These are phyloP conservation scores for Acronicta alni DNA, from an alignment of 2,888 invertebrate genomes.

Conservation along the genomic window DNA sequence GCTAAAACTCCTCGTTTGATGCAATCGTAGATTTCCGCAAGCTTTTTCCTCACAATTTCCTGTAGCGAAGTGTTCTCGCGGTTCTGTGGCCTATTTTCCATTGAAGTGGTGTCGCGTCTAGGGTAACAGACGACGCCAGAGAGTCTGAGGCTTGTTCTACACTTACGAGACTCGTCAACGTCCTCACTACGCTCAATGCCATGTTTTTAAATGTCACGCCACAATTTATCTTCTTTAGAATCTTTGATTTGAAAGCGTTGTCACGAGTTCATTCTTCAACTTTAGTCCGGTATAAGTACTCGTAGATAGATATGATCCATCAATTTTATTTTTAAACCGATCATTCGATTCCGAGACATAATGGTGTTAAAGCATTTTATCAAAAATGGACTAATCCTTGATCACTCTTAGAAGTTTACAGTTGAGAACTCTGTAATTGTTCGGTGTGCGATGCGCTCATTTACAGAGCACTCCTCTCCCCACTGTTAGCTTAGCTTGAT, in stretches of 20 bases:
- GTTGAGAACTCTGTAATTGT: slow-evolving; percentile 55
- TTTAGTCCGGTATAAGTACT: not conserved
- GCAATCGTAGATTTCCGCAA: slow-evolving; percentile 52
- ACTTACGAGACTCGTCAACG: slow-evolving; percentile 44
- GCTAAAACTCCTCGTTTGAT: slow-evolving; percentile 39
- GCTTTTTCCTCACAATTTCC: slow-evolving; percentile 75
- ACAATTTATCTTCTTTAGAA: slow-evolving; percentile 14
- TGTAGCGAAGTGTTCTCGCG: slow-evolving; percentile 65
- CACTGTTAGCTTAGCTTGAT: slow-evolving; percentile 66
- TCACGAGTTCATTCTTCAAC: slow-evolving; percentile 6
- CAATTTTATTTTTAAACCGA: not conserved
- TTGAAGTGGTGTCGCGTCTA: slow-evolving; percentile 68
- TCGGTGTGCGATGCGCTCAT: slow-evolving; percentile 50
- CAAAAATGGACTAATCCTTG: not conserved
- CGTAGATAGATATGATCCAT: not conserved
- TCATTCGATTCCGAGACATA: slow-evolving; percentile 8
- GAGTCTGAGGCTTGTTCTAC: slow-evolving; percentile 65
- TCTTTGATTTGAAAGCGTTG: slow-evolving; percentile 16
- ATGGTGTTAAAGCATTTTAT: slow-evolving; percentile 6
- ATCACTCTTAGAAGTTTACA: slow-evolving; percentile 6
- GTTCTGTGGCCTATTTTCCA: slow-evolving; percentile 79
- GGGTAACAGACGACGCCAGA: slow-evolving; percentile 64
- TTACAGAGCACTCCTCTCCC: slow-evolving; percentile 51
- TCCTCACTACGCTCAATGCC: slow-evolving; percentile 39
- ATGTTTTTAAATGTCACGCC: slow-evolving; percentile 35